phyloP scores from a whole-genome alignment of 2,797 vertebrate species.

The Numenius phaeopus region DNA sequence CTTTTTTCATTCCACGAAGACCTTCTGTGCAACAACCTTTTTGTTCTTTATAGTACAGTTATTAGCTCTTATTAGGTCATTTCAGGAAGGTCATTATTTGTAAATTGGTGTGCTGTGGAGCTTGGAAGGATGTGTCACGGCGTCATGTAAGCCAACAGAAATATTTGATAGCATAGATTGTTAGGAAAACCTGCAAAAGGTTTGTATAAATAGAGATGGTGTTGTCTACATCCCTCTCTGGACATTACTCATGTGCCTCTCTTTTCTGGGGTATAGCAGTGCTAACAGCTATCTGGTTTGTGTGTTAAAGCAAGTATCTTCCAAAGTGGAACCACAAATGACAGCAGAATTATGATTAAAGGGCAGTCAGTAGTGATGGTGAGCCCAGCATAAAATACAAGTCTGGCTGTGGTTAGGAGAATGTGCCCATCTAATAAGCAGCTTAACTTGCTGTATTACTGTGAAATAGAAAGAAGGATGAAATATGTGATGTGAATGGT shows the following conservation, averaged over 20 bases:
- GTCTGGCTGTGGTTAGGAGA: slow-evolving; percentile 1
- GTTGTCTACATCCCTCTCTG: background rate
- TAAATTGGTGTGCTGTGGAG: background rate
- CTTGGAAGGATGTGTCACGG: background rate
- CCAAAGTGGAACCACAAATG: slow-evolving; percentile 3
- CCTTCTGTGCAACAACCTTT: background rate
- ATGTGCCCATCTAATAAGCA: slow-evolving; percentile 51
- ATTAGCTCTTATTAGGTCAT: background rate
- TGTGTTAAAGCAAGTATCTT: background rate
- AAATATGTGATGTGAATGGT: slow-evolving; percentile 36
- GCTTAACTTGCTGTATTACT: slow-evolving; percentile 33
- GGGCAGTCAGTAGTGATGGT: background rate
- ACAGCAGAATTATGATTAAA: slow-evolving; percentile 50
- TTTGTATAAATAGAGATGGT: background rate
- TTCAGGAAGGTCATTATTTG: background rate
- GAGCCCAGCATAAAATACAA: background rate
- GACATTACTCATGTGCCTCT: background rate
- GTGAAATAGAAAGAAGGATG: slow-evolving; percentile 43
- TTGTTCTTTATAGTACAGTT: background rate
- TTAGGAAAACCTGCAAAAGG: background rate
- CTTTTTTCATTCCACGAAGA: background rate
- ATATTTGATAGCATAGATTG: background rate
- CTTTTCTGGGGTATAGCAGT: background rate
- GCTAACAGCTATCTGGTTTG: background rate
- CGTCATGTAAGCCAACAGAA: background rate